These are phyloP conservation scores for Rhinella marina DNA, from an alignment of 2,797 vertebrate species.

Conservation along the genomic window DNA sequence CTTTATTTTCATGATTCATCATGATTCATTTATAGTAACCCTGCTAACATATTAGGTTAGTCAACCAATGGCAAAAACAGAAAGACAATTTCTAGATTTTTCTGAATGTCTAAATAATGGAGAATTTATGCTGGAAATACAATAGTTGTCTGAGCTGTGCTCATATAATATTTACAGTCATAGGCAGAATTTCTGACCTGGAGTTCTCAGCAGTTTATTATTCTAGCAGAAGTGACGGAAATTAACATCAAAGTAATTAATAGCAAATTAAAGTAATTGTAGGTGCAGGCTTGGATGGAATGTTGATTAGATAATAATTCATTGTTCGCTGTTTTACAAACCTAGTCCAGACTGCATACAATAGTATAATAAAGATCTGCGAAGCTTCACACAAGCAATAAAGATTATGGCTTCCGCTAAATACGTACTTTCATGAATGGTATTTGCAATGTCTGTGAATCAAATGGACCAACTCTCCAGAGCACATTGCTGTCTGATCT, in stretches of 20 bases:
- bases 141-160: neutral
- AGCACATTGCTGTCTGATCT: too few relatives aligned
- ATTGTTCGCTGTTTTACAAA: neutral
- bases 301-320: slow-evolving; percentile 11
- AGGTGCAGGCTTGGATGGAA: neutral
- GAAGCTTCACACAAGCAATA: too few relatives aligned
- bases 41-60: neutral
- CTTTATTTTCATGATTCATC: slow-evolving; percentile 24
- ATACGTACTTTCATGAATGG: too few relatives aligned
- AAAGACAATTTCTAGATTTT: neutral
- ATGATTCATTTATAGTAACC: slow-evolving; percentile 14
- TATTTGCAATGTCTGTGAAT: too few relatives aligned
- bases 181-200: slow-evolving; percentile 1
- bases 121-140: neutral
- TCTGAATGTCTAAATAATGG: neutral
- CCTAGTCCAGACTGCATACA: neutral
- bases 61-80: neutral
- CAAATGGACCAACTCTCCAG: too few relatives aligned
- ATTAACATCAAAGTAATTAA: slow-evolving; percentile 28
- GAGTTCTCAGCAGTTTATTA: slow-evolving; percentile 19
- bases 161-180: slow-evolving; percentile 14
- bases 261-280: slow-evolving; percentile 17
- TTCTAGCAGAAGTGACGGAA: neutral
- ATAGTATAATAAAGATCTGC: too few relatives aligned
- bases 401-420: too few relatives aligned